Conservation (phyloP, 2,113 vertebrate genomes). For the Climacteris rufus region DNA sequence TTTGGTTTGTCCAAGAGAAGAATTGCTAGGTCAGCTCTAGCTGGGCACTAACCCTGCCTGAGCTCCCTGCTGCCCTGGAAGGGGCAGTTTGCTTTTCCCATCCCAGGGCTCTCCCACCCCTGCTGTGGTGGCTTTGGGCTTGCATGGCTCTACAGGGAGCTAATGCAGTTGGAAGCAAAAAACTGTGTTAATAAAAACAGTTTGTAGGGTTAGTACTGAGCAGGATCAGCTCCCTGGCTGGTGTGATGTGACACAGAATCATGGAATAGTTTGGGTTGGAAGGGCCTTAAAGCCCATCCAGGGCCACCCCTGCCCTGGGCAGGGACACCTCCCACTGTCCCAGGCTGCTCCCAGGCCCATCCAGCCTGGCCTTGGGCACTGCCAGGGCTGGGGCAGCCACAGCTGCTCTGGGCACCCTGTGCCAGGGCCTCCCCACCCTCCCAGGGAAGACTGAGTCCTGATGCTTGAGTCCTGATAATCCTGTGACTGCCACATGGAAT, state of each 20-base stretch:
- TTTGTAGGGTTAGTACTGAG: accelerated
- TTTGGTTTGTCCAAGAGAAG: neutral
- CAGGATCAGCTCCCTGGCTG: neutral
- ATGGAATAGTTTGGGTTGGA: neutral
- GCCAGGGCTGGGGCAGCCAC: neutral
- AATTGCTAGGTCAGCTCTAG: neutral
- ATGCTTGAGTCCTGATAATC: neutral
- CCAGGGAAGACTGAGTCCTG: accelerated
- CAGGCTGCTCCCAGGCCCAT: accelerated
- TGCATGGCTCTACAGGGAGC: neutral
- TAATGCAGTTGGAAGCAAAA: neutral
- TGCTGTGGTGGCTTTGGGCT: neutral
- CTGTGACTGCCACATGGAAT: neutral
- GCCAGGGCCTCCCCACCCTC: neutral
- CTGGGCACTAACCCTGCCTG: neutral
- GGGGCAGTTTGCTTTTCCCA: neutral
- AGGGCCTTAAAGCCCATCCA: neutral
- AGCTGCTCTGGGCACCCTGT: neutral
- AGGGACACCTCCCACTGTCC: neutral
- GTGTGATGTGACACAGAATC: neutral
- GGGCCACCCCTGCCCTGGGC: neutral
- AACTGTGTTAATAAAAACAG: accelerated
- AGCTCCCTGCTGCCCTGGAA: neutral
- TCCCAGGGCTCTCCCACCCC: neutral
- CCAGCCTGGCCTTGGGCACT: neutral